Evolutionary conservation across 2,113 vertebrate genomes (phyloP), one percentile per base, ranked within the genome.

Genomic region (Cryptomyrus ogoouensis): DNA sequence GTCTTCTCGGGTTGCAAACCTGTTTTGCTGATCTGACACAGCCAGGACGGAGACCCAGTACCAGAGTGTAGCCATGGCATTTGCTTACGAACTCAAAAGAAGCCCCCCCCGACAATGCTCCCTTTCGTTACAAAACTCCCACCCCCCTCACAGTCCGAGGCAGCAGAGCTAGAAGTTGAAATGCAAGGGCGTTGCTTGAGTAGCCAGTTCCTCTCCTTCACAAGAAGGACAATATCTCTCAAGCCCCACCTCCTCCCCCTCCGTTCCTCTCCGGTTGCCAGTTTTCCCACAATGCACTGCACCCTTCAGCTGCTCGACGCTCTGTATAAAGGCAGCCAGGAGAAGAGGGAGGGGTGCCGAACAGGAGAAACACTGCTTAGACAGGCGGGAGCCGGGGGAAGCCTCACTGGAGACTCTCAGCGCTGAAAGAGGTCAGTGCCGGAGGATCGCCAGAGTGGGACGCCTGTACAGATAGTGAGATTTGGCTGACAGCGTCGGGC

Each of bases 251-350:
- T 35, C 77, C 50, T 53, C 87, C 42, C 12, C 49, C 74, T 87
- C 42, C 85, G 47, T 50, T 87, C 42, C 85, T 47, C 62, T 84
- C 90, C 50, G 8, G 42, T 77, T 83, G 21, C 90, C 93, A 91
- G 91, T 90, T 93, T 89, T 93, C 96, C 96, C 96, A 96, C 91
- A 94, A 95, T 96, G 94, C 96, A 94, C 2, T n/a, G 92, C 94
- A 49, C 50, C 88, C 88, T 91, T 91, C 91, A 95, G 92, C 93
- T 93, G 92, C 89, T 90, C 92, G 93, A 90, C 93, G 91, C 92
- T 77, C 95, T 96, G 95, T 96, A 96, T 95, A 96, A 96, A 95
- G 95, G 91, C 89, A 62, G 5, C 87, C 62, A 80, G 89, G 74
- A 47, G 62, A 91, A 93, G 93, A 92, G 94, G 95, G 93, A 94